Base-by-base conservation (phyloP, 2,888 invertebrate genomes). In the Meiosimyza platycephala region DNA sequence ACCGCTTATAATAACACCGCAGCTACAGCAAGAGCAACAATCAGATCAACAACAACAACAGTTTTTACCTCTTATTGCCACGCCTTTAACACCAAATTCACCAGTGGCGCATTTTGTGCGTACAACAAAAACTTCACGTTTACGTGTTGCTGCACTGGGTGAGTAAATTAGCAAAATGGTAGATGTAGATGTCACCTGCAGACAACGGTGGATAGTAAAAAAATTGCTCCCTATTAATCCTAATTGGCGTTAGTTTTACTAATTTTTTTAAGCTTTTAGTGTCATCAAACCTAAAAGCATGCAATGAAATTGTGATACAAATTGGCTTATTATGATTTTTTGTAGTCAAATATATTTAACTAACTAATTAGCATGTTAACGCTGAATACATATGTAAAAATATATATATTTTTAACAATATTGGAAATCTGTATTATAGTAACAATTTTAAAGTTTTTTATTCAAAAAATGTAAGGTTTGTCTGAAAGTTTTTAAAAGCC, bases 111-210 rank as follows among this genome's bases (percentile, higher is more conserved):
- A 79, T 73, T 86, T 88, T 73, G 92, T 93, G 80, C 90, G 93
- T 86, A 91, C 92, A 78, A 94, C 93, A 72, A 90, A 92, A 83
- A 90, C 93, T 50, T 93, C 93, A 76, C 90, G 93, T 78, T 88
- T 94, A 75, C 89, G 93, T 85, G 92, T 92, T 74, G 91, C 92
- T 72, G 91, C 91, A 76, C 83, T 86, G 78, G 87, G 87, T 87
- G 86, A 86, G 85, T 85, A 75, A 54, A n/a, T 12, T 22, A 40
- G 1, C 9, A 9, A 40, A 6, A 40, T 40, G 40, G 9, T 40
- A 40, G 40, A 40, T 40, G 9, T 40, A 9, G 40, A 9, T 40
- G 40, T 40, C 40, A 9, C 6, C 40, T 40, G 40, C 9, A 40
- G 40, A 40, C 40, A 40, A 40, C 40, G 40, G 40, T 40, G 40